Evolutionary conservation across 2,797 vertebrate species (phyloP).

Genomic region (Mus caroli): DNA sequence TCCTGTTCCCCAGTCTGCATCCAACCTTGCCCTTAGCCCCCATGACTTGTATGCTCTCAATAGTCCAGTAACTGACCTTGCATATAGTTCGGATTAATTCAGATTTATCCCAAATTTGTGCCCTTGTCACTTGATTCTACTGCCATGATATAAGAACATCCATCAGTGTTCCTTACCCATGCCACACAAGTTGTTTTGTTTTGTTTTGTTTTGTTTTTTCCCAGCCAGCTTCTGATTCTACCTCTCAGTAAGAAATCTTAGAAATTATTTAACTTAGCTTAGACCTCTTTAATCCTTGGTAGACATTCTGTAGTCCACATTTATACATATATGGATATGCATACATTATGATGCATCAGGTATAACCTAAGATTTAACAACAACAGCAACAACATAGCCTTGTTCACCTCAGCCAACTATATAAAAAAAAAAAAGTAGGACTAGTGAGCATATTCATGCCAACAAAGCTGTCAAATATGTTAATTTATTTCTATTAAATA

Average conservation of each 20-base stretch:
- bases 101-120: background rate
- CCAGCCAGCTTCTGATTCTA: background rate
- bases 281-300: background rate
- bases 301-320: background rate
- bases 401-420: background rate
- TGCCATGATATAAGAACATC: background rate
- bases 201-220: background rate
- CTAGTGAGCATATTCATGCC: background rate
- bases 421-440: background rate
- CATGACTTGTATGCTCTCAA: background rate
- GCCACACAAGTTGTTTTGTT: background rate
- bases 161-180: background rate
- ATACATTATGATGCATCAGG: background rate
- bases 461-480: background rate
- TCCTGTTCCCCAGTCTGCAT: background rate
- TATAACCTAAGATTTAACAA: background rate
- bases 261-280: background rate
- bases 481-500: background rate
- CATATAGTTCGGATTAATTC: background rate
- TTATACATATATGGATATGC: background rate
- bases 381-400: background rate
- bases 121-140: background rate
- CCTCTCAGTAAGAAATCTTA: background rate
- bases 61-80: background rate
- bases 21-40: background rate